A percentile compares a stretch with the other conserved stretches of the same genome.
phyloP scores from a whole-genome alignment of 1,140 invertebrate genomes.

The Proctacanthus coquilletti region DNA sequence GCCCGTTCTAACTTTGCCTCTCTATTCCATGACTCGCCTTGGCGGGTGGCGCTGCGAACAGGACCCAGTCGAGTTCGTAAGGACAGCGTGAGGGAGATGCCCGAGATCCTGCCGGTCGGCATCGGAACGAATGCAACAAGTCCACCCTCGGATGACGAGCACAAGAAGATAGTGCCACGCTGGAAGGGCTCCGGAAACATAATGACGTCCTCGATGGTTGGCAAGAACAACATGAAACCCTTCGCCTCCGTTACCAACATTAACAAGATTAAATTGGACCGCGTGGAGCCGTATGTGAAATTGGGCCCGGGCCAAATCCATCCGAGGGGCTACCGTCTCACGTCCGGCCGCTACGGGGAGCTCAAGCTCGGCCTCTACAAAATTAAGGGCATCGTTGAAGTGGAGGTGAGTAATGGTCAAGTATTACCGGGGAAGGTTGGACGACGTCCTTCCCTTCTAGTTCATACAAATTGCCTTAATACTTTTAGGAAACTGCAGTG shows the following conservation, averaged over 20 bases:
- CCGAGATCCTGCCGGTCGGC: slow-evolving; percentile 14
- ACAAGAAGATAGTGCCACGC: slow-evolving; percentile 16
- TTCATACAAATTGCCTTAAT: neutral
- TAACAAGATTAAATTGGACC: neutral
- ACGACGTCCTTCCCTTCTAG: neutral
- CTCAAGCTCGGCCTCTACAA: slow-evolving; percentile 75
- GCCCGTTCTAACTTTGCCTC: no score
- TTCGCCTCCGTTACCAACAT: neutral
- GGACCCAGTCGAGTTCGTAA: neutral
- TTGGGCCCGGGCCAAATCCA: slow-evolving; percentile 64
- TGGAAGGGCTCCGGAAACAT: slow-evolving; percentile 29
- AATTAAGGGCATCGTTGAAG: slow-evolving; percentile 80
- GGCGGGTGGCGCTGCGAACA: no score
- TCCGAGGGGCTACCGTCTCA: slow-evolving; percentile 50
- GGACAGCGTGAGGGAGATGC: slow-evolving; percentile 1
- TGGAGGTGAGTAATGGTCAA: slow-evolving; percentile 54
- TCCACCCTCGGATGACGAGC: slow-evolving; percentile 32
- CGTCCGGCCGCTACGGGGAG: slow-evolving; percentile 54
- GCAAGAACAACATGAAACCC: neutral
- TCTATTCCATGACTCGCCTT: no score
- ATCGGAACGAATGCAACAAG: slow-evolving; percentile 28
- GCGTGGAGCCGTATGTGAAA: slow-evolving; percentile 20
- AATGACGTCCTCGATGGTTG: slow-evolving; percentile 18
- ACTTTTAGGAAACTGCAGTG: neutral
- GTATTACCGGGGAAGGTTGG: no score